These are phyloP conservation scores for Danionella cerebrum DNA, from an alignment of 2,113 vertebrate species.

Conservation along the genomic window DNA sequence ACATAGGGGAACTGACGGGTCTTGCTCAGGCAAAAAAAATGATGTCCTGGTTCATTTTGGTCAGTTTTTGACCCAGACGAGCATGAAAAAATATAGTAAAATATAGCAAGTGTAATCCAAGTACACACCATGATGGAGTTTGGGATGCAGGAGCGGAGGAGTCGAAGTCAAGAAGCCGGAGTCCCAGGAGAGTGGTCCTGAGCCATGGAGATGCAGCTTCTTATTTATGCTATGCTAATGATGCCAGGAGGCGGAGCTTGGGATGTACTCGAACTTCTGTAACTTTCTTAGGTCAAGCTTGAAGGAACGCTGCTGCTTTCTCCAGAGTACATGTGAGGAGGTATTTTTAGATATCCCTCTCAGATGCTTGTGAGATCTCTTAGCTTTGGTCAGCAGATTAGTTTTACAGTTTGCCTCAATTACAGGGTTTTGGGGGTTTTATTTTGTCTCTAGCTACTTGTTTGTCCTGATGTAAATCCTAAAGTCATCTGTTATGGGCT, in stretches of 20 bases:
- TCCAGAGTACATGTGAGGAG: conserved; percentile 57
- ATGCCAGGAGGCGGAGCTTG: conserved; percentile 71
- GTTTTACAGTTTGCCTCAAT: neutral
- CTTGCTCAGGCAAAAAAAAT: neutral
- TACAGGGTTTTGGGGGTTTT: neutral
- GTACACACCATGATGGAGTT: conserved; percentile 90
- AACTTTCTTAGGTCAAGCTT: conserved; percentile 97
- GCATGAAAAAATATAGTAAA: neutral
- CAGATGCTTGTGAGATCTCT: conserved; percentile 53
- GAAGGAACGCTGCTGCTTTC: conserved; percentile 63
- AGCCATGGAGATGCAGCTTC: conserved; percentile 61
- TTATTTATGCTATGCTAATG: conserved; percentile 78
- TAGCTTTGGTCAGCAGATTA: conserved; percentile 53
- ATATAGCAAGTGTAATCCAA: conserved; percentile 38
- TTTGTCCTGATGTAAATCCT: neutral
- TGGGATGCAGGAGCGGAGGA: conserved; percentile 63
- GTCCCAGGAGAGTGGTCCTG: conserved; percentile 81
- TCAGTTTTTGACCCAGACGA: conserved; percentile 1
- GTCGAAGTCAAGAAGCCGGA: conserved; percentile 59
- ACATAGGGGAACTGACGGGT: neutral
- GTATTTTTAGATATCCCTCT: conserved; percentile 78
- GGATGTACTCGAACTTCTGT: conserved; percentile 79
- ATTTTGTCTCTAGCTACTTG: neutral
- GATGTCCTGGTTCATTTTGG: neutral
- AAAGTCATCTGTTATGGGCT: neutral